phyloP scores from a whole-genome alignment of 2,888 invertebrate species.

The Euclidia mi region DNA sequence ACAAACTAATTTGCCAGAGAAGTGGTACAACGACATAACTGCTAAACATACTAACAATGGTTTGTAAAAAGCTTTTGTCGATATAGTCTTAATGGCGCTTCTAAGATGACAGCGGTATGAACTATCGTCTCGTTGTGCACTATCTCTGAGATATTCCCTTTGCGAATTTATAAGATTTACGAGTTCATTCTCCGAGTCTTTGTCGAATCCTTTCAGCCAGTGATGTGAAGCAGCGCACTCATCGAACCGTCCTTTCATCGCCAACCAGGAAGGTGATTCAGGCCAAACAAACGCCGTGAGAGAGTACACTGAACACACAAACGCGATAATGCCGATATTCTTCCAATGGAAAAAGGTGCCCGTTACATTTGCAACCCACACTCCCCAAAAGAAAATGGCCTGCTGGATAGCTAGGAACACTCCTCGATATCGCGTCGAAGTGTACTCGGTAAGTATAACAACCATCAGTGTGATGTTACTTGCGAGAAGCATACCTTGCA shows the following conservation, averaged over 20 bases:
- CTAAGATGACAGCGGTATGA: slow-evolving; percentile 23
- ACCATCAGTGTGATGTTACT: slow-evolving; percentile 32
- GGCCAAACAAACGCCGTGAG: slow-evolving; percentile 45
- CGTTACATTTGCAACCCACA: slow-evolving; percentile 60
- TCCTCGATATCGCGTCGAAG: slow-evolving; percentile 55
- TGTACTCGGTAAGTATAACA: slow-evolving; percentile 57
- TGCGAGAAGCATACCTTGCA: slow-evolving; percentile 49
- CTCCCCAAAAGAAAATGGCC: slow-evolving; percentile 53
- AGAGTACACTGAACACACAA: slow-evolving; percentile 41
- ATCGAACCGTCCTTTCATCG: slow-evolving; percentile 54
- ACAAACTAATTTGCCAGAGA: slow-evolving; percentile 32
- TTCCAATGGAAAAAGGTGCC: slow-evolving; percentile 53
- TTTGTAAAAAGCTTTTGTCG: slow-evolving; percentile 46
- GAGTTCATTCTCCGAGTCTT: slow-evolving; percentile 49
- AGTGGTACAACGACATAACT: slow-evolving; percentile 37
- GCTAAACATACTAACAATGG: slow-evolving; percentile 39
- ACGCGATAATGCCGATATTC: slow-evolving; percentile 49
- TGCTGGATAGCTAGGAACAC: slow-evolving; percentile 55
- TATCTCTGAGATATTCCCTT: no score
- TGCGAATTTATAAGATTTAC: slow-evolving; percentile 50
- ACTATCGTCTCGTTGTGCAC: slow-evolving; percentile 25
- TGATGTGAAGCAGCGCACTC: slow-evolving; percentile 51
- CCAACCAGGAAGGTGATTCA: slow-evolving; percentile 58
- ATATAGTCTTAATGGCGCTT: slow-evolving; percentile 32
- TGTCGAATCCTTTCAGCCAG: slow-evolving; percentile 55